phyloP scores from a whole-genome alignment of 2,888 invertebrate species.

The Apamea anceps region DNA sequence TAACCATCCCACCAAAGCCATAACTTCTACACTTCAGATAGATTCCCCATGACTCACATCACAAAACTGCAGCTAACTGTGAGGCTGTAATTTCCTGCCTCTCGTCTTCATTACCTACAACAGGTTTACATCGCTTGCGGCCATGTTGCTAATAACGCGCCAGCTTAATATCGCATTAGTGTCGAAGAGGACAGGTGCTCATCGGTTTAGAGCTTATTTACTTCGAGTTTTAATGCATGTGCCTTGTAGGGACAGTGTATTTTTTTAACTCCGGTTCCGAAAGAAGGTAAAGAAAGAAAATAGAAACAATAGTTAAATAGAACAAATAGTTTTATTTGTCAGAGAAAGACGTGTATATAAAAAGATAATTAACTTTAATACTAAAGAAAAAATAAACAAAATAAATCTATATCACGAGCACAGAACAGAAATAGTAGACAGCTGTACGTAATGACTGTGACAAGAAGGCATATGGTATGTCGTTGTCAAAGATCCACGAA shows the following conservation, averaged over 20 bases:
- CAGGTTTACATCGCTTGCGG: constrained; percentile 34
- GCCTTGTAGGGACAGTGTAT: not conserved
- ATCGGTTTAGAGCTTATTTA: not conserved
- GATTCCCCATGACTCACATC: constrained; percentile 22
- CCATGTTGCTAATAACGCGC: constrained; percentile 13
- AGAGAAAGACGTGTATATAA: too few species aligned
- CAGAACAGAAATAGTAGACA: too few species aligned
- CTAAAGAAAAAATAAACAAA: too few species aligned
- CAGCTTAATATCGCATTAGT: constrained; percentile 24
- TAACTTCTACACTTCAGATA: not conserved
- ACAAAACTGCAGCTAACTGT: constrained; percentile 43
- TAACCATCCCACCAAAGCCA: not conserved
- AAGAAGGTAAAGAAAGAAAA: too few species aligned
- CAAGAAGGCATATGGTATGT: too few species aligned
- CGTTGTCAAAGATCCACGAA: too few species aligned
- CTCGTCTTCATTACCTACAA: constrained; percentile 38
- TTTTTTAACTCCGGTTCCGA: not conserved
- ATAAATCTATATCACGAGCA: too few species aligned
- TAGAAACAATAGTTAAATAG: too few species aligned
- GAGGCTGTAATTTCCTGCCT: constrained; percentile 24
- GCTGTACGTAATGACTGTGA: too few species aligned
- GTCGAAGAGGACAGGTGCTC: constrained; percentile 14
- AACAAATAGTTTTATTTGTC: too few species aligned
- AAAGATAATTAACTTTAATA: too few species aligned
- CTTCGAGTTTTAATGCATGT: not conserved